Evolutionary conservation across 2,888 invertebrate species (phyloP), one percentile per base, ranked within the genome.

Genomic region (Phyto melanocephala): DNA sequence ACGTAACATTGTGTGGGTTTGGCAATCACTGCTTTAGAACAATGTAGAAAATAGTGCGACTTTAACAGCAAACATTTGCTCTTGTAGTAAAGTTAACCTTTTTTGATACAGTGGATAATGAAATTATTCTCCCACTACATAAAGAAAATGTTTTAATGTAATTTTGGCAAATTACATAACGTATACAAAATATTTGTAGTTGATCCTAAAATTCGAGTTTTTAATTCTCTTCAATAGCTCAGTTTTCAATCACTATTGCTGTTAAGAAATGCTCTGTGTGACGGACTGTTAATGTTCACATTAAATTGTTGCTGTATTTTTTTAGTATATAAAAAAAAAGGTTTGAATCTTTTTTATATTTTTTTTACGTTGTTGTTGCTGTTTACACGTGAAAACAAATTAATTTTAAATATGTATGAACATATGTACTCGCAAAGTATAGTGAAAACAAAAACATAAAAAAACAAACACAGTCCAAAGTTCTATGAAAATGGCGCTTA

Each of bases 401-500:
- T 20, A 13, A 40, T 62, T 54, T 42, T 20, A 28, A 52, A 52
- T 52, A n/a, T n/a, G n/a, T n/a, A n/a, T n/a, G n/a, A n/a, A n/a
- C n/a, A n/a, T n/a, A n/a, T n/a, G n/a, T n/a, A 52, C 52, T 52
- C 40, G 3, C 17, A 42, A 52, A 50, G n/a, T 13, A 56, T 45
- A 22, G 2, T n/a, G 28, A 11, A 40, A 24, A 42, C 17, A 17
- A 24, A 33, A 74, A 54, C 11, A 45, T n/a, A 17, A 24, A 3
- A n/a, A 22, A 74, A 45, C 28, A 60, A 40, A 60, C 17, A 68
- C 54, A 63, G 52, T 17, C 24, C 56, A 74, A 77, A 77, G 62
- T 72, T 72, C 72, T 75, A 24, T 15, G 20, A 72, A 67, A 67
- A 72, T 81, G 81, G 67, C 81, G 67, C 81, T 76, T 54, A 71